phyloP scores from a whole-genome alignment of 2,113 vertebrate species.

The Malurus elegans region DNA sequence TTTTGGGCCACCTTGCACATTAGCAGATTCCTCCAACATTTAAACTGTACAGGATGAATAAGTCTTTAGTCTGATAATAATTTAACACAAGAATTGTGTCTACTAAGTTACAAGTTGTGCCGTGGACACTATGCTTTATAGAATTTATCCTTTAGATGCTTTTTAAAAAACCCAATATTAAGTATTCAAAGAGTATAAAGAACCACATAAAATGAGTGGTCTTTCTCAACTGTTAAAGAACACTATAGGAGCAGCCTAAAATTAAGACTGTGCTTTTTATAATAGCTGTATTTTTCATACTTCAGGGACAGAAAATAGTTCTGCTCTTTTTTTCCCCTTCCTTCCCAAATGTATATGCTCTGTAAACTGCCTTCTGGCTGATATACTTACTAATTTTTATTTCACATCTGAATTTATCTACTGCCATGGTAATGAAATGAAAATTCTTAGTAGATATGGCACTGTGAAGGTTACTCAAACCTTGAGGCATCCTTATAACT shows the following conservation, averaged over 20 bases:
- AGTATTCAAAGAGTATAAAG: background rate
- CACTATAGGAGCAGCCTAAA: background rate
- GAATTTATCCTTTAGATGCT: background rate
- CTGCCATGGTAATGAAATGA: background rate
- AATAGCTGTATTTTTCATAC: background rate
- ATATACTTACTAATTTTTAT: background rate
- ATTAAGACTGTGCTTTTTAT: background rate
- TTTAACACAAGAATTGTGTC: background rate
- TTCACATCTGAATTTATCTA: background rate
- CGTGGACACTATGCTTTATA: background rate
- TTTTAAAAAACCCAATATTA: background rate
- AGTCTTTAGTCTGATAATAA: background rate
- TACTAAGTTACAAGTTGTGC: background rate
- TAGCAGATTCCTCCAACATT: background rate
- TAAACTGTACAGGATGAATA: background rate
- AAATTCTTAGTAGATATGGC: background rate
- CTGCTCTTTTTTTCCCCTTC: background rate
- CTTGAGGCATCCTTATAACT: background rate
- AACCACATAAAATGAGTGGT: background rate
- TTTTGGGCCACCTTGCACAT: background rate
- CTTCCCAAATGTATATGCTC: background rate
- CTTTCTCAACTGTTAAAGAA: background rate
- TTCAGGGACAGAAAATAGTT: background rate
- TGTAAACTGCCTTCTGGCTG: background rate
- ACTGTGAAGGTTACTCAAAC: background rate